Base-by-base conservation (phyloP, 2,888 invertebrate species). In the Pachymerium ferrugineum region DNA sequence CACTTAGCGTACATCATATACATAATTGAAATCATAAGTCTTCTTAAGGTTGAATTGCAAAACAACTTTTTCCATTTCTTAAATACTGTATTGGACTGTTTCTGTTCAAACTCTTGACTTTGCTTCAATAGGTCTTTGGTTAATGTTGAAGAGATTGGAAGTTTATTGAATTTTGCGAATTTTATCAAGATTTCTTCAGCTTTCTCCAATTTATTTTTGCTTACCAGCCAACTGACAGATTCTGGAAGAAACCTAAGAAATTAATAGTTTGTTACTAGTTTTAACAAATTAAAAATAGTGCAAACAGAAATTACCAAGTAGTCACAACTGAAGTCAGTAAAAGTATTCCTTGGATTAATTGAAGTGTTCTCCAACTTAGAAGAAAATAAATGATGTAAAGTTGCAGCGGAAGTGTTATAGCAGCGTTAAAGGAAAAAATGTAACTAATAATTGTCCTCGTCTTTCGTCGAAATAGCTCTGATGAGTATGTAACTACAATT, bases 1-100 rank as follows among this genome's bases (percentile, higher is more conserved):
- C n/a, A n/a, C n/a, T n/a, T n/a, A n/a, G n/a, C n/a, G n/a, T 62
- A 62, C 62, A 62, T 62, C 14, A 62, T 28, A n/a, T 28, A 62
- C 6, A 22, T 62, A 3, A 25, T 62, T 62, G n/a, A 25, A 5
- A 62, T 3, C 25, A 62, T 62, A 10, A 62, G 10, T 62, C n/a
- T 62, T 25, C 25, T 1, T n/a, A 62, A 28, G 0, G 62, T 12
- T 5, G 62, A 28, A 62, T 62, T 25, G 14, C 62, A 62, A 62
- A 62, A 62, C 12, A 62, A 5, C 62, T 28, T 14, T 28, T 62
- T 62, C 28, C 10, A 28, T 28, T 62, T n/a, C 10, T 1, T 62
- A 19, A 19, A 54, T 16, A 19, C 47, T 22, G 47, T 22, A 22
- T 54, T 54, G 19, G 62, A 28, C 1, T 62, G 62, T 25, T 62